A percentile compares a stretch with the other conserved stretches of the same genome.
These are phyloP conservation scores for Loxodonta africana DNA, from an alignment of 2,113 vertebrate genomes.

Conservation along the genomic window DNA sequence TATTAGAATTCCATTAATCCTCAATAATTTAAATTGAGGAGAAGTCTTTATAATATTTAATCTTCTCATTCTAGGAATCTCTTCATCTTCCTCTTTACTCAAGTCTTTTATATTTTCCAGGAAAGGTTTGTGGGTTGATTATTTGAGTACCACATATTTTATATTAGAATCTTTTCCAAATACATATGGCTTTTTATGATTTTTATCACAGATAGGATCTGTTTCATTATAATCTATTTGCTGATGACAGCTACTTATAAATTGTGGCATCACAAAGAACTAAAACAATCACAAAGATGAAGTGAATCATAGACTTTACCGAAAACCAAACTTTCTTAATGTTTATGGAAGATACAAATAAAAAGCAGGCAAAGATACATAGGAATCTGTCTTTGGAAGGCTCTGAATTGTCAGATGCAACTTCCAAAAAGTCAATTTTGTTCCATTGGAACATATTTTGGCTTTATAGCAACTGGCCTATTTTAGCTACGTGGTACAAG, in stretches of 20 bases:
- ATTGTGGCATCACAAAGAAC: not conserved
- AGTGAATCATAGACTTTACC: not conserved
- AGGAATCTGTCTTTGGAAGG: not conserved
- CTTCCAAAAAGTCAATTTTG: not conserved
- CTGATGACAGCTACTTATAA: not conserved
- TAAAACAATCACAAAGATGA: not conserved
- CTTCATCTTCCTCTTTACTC: not conserved
- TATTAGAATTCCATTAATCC: not conserved
- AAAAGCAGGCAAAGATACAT: not conserved
- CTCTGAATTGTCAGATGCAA: not conserved
- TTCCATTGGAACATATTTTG: not conserved
- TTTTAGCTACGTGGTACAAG: not conserved
- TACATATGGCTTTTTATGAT: not conserved
- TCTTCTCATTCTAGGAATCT: not conserved
- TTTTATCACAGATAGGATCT: not conserved
- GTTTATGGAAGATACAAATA: not conserved
- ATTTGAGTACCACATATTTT: not conserved
- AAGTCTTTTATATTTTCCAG: not conserved
- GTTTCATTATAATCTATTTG: not conserved
- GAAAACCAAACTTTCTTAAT: not conserved
- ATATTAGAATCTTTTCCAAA: not conserved
- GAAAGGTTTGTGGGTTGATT: not conserved
- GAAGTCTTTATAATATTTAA: not conserved
- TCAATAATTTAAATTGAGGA: not conserved
- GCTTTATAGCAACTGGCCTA: not conserved